phyloP scores from a whole-genome alignment of 1,140 invertebrate species.

The Apis dorsata region DNA sequence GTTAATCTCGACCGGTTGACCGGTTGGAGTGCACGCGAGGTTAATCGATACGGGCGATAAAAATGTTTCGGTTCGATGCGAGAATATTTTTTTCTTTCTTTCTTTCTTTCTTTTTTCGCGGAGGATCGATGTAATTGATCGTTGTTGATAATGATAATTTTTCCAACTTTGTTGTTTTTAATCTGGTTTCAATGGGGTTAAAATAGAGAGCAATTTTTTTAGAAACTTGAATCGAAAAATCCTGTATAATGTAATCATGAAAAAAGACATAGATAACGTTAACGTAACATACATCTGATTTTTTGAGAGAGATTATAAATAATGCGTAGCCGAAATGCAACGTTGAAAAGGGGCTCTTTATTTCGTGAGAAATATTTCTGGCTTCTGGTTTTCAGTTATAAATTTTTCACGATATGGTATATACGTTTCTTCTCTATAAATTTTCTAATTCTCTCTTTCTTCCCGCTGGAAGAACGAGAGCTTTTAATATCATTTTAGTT shows the following conservation, averaged over 20 bases:
- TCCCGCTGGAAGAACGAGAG: no score
- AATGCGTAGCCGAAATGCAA: not conserved
- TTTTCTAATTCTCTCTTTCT: no score
- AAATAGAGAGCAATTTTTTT: not conserved
- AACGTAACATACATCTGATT: not conserved
- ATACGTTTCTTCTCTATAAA: not conserved
- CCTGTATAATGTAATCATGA: no score
- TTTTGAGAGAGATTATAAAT: not conserved
- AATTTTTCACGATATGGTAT: not conserved
- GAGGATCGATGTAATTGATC: no score
- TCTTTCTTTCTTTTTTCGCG: no score
- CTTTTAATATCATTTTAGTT: no score
- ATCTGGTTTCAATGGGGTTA: no score
- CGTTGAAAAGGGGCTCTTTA: not conserved
- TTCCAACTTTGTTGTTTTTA: no score
- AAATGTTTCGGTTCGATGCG: not conserved
- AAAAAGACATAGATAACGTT: not conserved
- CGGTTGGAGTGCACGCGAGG: not conserved
- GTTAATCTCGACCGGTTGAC: not conserved
- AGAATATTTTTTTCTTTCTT: no score
- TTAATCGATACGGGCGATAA: constrained; percentile 11
- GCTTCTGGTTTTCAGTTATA: not conserved
- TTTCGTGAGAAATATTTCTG: not conserved
- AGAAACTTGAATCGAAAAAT: no score
- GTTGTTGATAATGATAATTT: no score